Evolutionary conservation across 1,140 invertebrate species (phyloP).

Genomic region (Aphelenchoides avenae): DNA sequence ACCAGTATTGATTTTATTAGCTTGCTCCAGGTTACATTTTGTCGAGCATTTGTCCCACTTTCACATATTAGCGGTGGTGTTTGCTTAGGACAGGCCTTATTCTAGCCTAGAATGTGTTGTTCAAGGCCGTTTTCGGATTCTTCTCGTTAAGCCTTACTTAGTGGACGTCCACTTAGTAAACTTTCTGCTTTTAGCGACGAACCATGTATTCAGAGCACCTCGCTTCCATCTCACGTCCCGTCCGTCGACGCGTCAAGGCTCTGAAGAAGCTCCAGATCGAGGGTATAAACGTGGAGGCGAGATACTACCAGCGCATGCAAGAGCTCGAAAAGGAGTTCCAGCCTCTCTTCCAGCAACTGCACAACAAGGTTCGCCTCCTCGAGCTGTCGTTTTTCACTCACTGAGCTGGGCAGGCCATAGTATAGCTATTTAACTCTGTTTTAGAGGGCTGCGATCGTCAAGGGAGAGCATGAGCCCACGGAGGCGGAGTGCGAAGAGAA

Average conservation of each 20-base stretch:
- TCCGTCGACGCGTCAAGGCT: conserved; percentile 74
- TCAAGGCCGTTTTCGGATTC: no score
- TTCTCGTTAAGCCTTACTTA: no score
- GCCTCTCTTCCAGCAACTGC: conserved; percentile 71
- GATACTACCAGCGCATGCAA: conserved; percentile 92
- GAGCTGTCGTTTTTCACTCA: conserved; percentile 15
- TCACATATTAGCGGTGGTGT: no score
- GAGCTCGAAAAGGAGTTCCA: conserved; percentile 72
- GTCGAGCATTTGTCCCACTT: no score
- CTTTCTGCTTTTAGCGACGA: no score
- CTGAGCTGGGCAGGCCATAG: background rate
- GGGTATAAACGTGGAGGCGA: conserved; percentile 78
- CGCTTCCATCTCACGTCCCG: conserved; percentile 61
- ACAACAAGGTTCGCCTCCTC: conserved; percentile 71
- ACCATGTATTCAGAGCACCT: no score
- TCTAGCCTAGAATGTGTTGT: no score
- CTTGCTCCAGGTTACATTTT: no score
- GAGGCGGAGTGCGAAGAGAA: conserved; percentile 69
- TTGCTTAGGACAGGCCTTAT: no score
- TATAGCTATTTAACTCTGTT: conserved; percentile 28
- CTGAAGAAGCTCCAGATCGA: conserved; percentile 86
- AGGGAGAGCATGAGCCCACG: conserved; percentile 78
- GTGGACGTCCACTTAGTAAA: no score
- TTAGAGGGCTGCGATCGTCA: conserved; percentile 72
- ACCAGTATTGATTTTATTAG: no score